Evolutionary conservation across 92 coral and sea anemone species (phyloP).

Genomic region (Epizoanthus stellaris): DNA sequence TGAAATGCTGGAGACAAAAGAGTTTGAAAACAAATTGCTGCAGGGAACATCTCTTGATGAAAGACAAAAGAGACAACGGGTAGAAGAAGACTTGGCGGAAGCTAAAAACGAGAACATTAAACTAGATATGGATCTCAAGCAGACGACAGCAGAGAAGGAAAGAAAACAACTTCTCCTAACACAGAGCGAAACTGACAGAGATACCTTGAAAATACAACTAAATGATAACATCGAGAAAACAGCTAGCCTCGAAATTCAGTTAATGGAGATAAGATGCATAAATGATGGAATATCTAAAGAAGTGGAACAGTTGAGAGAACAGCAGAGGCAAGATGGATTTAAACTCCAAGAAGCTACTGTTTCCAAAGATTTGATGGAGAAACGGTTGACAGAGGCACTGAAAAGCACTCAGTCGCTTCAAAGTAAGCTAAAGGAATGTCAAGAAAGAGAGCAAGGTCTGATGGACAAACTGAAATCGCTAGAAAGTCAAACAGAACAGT

Average conservation of each 20-base stretch:
- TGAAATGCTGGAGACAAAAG: conserved; percentile 25
- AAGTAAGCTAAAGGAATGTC: conserved; percentile 57
- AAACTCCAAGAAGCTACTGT: conserved; percentile 76
- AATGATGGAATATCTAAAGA: conserved; percentile 78
- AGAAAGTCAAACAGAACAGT: conserved; percentile 53
- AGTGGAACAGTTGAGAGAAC: conserved; percentile 68
- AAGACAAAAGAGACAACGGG: conserved; percentile 35
- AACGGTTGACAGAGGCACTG: conserved; percentile 76
- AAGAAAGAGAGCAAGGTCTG: conserved; percentile 54
- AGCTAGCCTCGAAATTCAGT: conserved; percentile 80
- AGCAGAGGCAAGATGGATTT: conserved; percentile 68
- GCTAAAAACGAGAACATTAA: conserved; percentile 69
- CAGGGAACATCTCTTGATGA: conserved; percentile 16
- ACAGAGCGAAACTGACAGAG: conserved; percentile 77
- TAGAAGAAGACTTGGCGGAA: conserved; percentile 73
- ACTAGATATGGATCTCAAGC: conserved; percentile 68
- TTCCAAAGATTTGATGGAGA: conserved; percentile 82
- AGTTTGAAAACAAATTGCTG: conserved; percentile 1
- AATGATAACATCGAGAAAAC: conserved; percentile 79
- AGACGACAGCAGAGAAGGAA: conserved; percentile 62
- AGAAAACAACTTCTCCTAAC: conserved; percentile 55
- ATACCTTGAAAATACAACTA: conserved; percentile 63
- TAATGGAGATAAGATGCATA: conserved; percentile 80
- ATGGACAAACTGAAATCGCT: conserved; percentile 44
- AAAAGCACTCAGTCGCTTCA: conserved; percentile 67